Evolutionary conservation across 1,140 invertebrate species (phyloP).

Genomic region (Orchestia grillus): DNA sequence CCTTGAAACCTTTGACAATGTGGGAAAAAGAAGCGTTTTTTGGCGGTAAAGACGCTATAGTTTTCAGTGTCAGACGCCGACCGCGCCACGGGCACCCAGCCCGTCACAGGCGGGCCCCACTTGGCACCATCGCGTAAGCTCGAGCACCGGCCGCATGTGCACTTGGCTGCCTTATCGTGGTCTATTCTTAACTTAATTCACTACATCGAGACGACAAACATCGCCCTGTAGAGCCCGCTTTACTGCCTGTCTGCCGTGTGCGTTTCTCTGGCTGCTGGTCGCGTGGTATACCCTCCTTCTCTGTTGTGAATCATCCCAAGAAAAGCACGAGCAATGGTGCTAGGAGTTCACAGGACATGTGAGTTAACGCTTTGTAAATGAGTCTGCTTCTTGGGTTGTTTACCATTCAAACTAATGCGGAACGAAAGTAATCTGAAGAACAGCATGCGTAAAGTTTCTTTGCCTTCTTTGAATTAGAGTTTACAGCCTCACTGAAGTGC

Average conservation of each 20-base stretch:
- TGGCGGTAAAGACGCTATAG: neutral
- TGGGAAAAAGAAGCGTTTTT: neutral
- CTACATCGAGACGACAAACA: constrained; percentile 7
- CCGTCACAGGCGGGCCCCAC: neutral
- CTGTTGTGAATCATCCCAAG: neutral
- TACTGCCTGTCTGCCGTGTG: neutral
- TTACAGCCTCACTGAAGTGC: neutral
- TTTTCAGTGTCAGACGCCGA: neutral
- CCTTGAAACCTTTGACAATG: neutral
- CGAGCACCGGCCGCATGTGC: neutral
- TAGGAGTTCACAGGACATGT: neutral
- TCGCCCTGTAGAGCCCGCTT: neutral
- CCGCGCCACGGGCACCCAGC: neutral
- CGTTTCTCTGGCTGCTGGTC: neutral
- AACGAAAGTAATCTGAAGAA: neutral
- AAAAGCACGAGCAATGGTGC: neutral
- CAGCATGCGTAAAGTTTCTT: neutral
- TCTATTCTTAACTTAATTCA: neutral
- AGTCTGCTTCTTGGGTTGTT: neutral
- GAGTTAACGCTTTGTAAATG: neutral
- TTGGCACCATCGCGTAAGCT: neutral
- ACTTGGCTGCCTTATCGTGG: constrained; percentile 5
- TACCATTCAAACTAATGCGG: neutral
- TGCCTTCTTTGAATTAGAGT: neutral
- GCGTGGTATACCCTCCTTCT: neutral